Evolutionary conservation across 2,888 invertebrate genomes (phyloP), one percentile per base, ranked within the genome.

Genomic region (Eugnorisma glareosa): DNA sequence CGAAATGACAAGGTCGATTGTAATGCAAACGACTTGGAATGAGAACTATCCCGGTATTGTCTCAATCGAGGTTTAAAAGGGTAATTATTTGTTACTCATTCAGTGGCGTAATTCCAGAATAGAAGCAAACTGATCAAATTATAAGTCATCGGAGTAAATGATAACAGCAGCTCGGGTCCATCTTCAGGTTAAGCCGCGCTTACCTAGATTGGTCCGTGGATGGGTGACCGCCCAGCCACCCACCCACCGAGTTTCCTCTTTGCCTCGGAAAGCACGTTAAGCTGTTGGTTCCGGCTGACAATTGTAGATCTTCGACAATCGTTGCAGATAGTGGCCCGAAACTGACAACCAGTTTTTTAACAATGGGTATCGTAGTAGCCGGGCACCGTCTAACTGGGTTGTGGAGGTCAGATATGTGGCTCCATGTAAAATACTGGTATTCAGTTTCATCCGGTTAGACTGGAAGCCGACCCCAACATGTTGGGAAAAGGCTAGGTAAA

Each of bases 1-100:
- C 84, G 80, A 76, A 70, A 63, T 84, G 75, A 75, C 31, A 75
- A 37, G 61, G 54, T 77, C 8, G 31, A 59, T 67, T 48, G 51
- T 35, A 70, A 82, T 68, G 51, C 37, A 67, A 48, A 67, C 37
- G 35, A 28, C 70, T 70, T 67, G 59, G 28, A 68, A 81, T 67
- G 7, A 37, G 75, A 59, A 54, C 21, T 51, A 76, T 68, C 68
- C 57, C n/a, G 48, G 51, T 69, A 67, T 43, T 54, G 35, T 48
- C 35, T 63, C 1, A 3, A 66, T 74, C 15, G 66, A 66, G 28
- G n/a, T 18, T 67, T 40, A 4, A 4, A 40, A n/a, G 3, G n/a
- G 37, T 40, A 61, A 28, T 57, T 18, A 0, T 18, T 59, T 8
- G 2, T 40, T 0, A 35, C 13, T n/a, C 37, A 61, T 61, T 35